phyloP scores from a whole-genome alignment of 2,797 vertebrate genomes.

The Pempheris klunzingeri region DNA sequence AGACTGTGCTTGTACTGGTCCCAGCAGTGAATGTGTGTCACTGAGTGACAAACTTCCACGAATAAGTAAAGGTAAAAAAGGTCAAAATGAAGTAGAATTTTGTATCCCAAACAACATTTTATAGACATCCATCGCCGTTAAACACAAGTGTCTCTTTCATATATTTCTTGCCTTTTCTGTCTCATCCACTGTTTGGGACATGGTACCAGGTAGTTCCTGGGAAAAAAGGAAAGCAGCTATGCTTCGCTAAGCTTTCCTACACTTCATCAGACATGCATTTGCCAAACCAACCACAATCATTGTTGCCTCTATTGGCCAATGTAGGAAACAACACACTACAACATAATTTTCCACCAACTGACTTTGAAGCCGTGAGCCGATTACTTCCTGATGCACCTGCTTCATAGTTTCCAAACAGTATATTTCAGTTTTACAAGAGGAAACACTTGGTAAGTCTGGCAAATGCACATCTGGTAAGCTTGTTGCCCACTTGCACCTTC shows the following conservation, averaged over 20 bases:
- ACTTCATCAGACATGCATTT: not conserved
- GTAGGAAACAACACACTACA: not conserved
- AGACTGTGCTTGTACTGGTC: not conserved
- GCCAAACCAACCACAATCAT: not conserved
- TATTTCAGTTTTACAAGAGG: too few species aligned
- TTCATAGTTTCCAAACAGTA: too few species aligned
- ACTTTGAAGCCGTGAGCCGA: not conserved
- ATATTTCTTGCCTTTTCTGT: too few species aligned
- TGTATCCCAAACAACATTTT: not conserved
- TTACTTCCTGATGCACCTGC: not conserved
- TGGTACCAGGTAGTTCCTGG: not conserved
- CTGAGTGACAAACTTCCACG: not conserved
- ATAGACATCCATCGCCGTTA: not conserved
- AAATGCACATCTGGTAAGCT: too few species aligned
- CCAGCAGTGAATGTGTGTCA: not conserved
- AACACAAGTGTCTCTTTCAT: not conserved
- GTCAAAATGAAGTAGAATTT: too few species aligned
- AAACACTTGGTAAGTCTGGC: too few species aligned
- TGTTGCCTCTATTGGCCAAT: not conserved
- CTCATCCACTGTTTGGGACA: not conserved
- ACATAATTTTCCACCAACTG: not conserved
- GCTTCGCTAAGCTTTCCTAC: not conserved
- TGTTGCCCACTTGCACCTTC: not conserved
- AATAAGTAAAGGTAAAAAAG: not conserved
- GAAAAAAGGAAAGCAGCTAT: not conserved